Evolutionary conservation across 30 jellyfish, hydroid and myxozoan genomes (phyloP).

Genomic region (Cassiopea andromeda): DNA sequence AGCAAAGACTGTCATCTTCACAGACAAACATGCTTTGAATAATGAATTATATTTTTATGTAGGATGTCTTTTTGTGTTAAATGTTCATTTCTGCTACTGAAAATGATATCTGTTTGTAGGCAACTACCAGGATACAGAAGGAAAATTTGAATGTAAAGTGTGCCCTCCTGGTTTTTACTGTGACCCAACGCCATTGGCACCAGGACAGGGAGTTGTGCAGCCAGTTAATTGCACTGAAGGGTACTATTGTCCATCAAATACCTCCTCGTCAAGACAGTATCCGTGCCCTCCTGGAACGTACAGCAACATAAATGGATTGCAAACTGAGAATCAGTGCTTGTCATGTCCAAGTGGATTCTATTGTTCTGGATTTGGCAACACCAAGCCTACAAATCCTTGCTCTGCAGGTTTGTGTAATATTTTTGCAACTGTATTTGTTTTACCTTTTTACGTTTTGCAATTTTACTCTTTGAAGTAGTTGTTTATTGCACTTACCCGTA

Average conservation of each 20-base stretch:
- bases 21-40: no score
- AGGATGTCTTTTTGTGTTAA: no score
- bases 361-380: constrained; percentile 86
- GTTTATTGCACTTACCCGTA: background rate
- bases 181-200: constrained; percentile 85
- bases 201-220: constrained; percentile 87
- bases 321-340: constrained; percentile 72
- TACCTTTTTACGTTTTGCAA: background rate
- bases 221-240: constrained; percentile 92
- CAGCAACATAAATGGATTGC: constrained; percentile 78
- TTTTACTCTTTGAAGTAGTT: no score
- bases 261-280: constrained; percentile 80
- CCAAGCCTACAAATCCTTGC: constrained; percentile 87
- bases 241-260: constrained; percentile 86
- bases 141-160: constrained; percentile 76
- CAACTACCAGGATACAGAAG: constrained; percentile 80
- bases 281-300: constrained; percentile 97
- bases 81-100: no score
- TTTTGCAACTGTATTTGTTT: background rate
- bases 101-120: constrained; percentile 54
- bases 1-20: no score
- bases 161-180: constrained; percentile 93
- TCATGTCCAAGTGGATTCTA: constrained; percentile 89
- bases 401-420: constrained; percentile 77
- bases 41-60: no score